Conservation (phyloP, 2,113 vertebrate genomes). For the Limanda limanda region DNA sequence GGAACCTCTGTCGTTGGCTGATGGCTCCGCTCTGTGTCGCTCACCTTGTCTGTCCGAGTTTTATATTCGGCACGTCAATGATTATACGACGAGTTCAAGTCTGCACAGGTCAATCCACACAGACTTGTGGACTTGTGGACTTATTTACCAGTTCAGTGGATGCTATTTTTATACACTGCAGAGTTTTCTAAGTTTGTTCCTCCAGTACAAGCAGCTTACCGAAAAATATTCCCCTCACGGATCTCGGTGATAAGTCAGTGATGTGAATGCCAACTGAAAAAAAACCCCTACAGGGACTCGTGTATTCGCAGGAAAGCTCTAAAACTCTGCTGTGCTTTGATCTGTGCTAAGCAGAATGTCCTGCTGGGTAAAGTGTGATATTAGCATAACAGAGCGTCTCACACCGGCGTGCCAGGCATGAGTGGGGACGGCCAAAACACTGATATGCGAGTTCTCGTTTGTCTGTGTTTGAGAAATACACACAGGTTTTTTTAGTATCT, state of each 20-base stretch:
- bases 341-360: slow-evolving; percentile 38
- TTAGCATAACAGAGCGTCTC: slow-evolving; percentile 46
- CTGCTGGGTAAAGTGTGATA: slow-evolving; percentile 54
- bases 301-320: slow-evolving; percentile 48
- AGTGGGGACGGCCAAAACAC: neutral
- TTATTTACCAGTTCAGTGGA: neutral
- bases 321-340: slow-evolving; percentile 61
- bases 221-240: slow-evolving; percentile 35
- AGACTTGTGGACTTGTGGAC: neutral
- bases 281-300: slow-evolving; percentile 25
- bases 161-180: slow-evolving; percentile 34
- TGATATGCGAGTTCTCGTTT: neutral
- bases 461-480: neutral
- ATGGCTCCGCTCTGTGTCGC: neutral
- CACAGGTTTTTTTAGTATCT: slow-evolving; percentile 1
- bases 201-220: slow-evolving; percentile 20
- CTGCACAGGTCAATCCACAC: neutral
- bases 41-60: neutral
- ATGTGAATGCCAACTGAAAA: slow-evolving; percentile 46
- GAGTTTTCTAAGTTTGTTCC: slow-evolving; percentile 32
- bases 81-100: neutral
- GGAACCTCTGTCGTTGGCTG: neutral
- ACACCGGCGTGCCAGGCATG: slow-evolving; percentile 35
- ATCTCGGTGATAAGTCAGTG: slow-evolving; percentile 35
- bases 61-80: neutral